A percentile compares a stretch with the other conserved stretches of the same genome.
Conservation (phyloP, 2,888 invertebrate genomes). For the Nephrotoma guestfalica region DNA sequence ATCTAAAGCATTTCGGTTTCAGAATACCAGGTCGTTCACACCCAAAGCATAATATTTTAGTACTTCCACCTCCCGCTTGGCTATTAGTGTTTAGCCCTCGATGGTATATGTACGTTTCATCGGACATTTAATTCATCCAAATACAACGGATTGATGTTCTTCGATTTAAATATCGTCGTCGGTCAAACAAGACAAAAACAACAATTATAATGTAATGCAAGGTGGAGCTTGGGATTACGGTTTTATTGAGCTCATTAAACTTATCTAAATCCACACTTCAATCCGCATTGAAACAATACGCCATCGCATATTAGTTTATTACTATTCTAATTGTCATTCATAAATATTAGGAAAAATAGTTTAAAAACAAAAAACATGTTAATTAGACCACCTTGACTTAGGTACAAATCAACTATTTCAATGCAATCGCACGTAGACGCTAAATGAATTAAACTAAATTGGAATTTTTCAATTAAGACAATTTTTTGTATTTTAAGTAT, state of each 20-base stretch:
- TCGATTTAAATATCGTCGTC: too few species aligned
- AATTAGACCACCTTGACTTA: background rate
- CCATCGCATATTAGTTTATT: background rate
- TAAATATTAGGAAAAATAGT: background rate
- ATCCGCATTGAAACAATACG: background rate
- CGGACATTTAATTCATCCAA: too few species aligned
- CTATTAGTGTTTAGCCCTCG: too few species aligned
- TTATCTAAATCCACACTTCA: background rate
- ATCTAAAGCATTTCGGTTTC: too few species aligned
- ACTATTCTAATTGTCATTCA: background rate
- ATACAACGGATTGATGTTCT: too few species aligned
- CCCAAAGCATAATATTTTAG: too few species aligned
- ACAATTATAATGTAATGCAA: too few species aligned
- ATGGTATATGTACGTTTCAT: too few species aligned
- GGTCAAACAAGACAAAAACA: too few species aligned
- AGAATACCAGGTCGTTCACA: too few species aligned
- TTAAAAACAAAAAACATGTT: background rate
- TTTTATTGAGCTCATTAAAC: background rate
- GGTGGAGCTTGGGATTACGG: too few species aligned
- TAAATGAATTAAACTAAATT: background rate
- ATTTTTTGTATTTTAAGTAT: background rate
- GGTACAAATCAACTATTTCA: background rate
- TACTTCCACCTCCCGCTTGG: too few species aligned
- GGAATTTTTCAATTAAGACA: background rate
- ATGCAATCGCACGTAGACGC: background rate